Conservation (phyloP, 2,797 vertebrate genomes). For the Prionace glauca region DNA sequence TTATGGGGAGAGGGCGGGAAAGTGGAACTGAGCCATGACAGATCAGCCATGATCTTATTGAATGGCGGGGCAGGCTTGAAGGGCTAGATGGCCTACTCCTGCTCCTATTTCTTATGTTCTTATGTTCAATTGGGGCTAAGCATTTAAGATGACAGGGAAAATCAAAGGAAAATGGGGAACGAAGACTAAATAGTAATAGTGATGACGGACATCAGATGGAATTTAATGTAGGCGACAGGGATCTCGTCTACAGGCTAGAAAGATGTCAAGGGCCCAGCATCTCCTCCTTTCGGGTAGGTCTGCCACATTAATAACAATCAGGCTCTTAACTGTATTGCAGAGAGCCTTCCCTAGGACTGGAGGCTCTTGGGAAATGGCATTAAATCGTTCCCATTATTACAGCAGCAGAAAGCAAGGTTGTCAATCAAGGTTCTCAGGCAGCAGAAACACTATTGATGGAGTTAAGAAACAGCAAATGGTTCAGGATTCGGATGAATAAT, state of each 20-base stretch:
- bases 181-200: background rate
- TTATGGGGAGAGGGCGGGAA: too few relatives aligned
- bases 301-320: background rate
- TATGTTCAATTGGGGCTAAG: background rate
- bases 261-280: background rate
- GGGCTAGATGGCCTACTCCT: too few relatives aligned
- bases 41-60: too few relatives aligned
- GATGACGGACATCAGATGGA: background rate
- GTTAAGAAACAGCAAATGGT: background rate
- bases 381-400: background rate
- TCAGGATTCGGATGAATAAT: background rate
- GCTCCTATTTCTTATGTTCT: too few relatives aligned
- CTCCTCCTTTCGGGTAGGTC: background rate
- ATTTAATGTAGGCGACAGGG: background rate
- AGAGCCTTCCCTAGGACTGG: background rate
- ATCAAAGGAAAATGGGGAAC: background rate
- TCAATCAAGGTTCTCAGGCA: background rate
- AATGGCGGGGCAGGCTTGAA: too few relatives aligned
- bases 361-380: too few relatives aligned
- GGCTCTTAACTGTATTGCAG: background rate
- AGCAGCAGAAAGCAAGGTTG: background rate
- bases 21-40: too few relatives aligned
- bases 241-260: background rate
- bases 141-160: background rate
- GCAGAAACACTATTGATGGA: background rate